These are phyloP conservation scores for Thereva nobilitata DNA, from an alignment of 2,888 invertebrate species.

Conservation along the genomic window DNA sequence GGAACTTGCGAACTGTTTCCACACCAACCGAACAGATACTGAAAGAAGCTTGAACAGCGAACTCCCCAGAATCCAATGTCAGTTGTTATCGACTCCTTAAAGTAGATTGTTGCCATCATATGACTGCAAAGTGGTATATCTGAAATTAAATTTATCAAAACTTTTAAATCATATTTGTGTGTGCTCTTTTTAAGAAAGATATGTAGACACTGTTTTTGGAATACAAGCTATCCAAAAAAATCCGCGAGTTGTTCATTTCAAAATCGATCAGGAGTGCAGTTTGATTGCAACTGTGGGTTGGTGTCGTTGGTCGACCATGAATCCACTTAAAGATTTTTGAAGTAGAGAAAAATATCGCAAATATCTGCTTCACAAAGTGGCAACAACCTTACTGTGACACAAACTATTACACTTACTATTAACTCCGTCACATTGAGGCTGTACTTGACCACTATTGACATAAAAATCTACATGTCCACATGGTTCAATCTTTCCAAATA, in stretches of 20 bases:
- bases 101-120: constrained; percentile 46
- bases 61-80: constrained; percentile 45
- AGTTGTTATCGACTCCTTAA: constrained; percentile 46
- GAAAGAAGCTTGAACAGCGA: constrained; percentile 47
- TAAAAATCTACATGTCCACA: constrained; percentile 69
- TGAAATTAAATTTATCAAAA: constrained; percentile 32
- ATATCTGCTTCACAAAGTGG: too few relatives aligned
- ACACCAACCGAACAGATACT: constrained; percentile 48
- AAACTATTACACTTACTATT: constrained; percentile 41
- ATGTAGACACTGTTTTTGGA: neutral
- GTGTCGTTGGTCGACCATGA: too few relatives aligned
- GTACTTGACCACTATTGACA: constrained; percentile 60
- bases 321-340: too few relatives aligned
- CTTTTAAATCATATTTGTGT: neutral
- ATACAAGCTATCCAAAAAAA: neutral
- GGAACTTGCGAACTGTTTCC: constrained; percentile 40
- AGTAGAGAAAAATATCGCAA: too few relatives aligned
- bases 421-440: constrained; percentile 44
- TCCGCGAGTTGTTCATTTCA: neutral
- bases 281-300: too few relatives aligned
- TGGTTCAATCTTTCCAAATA: constrained; percentile 64
- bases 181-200: neutral
- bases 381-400: too few relatives aligned
- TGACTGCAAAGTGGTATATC: constrained; percentile 48
- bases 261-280: too few relatives aligned